Evolutionary conservation across 2,888 invertebrate genomes (phyloP), one percentile per base, ranked within the genome.

Genomic region (Lepidocyrtoides sp.): DNA sequence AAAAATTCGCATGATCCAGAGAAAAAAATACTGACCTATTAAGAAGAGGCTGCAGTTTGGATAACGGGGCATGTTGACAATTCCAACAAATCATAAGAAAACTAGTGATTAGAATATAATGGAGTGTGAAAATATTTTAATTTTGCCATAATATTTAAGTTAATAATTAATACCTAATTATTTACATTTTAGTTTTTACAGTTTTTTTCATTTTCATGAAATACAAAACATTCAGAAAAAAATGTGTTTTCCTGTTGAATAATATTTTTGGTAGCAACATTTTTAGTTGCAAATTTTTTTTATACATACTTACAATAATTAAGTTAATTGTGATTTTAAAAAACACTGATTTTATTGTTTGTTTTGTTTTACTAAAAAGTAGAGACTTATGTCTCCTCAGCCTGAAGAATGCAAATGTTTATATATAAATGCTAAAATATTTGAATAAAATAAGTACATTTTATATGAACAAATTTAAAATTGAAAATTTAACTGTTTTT

Each of bases 311-410:
- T 36, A n/a, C n/a, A n/a, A n/a, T n/a, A n/a, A n/a, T n/a, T n/a
- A n/a, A n/a, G 36, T 36, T 36, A 7, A 36, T 36, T 36, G 36
- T 7, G 7, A 7, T 36, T 57, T 26, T 4, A 60, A 7, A 26
- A 60, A 26, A 26, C 23, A 26, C 3, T 48, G 26, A 60, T 60
- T 4, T 14, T 48, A n/a, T 14, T 48, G 12, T 7, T 54, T 20
- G 2, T 54, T 20, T 51, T 8, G 14, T 51, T 51, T 51, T 51
- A 8, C 12, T 63, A 14, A 26, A 12, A 17, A 32, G 66, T 66
- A 66, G 66, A 66, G 66, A 66, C 20, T 66, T 66, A 26, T 66
- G n/a, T 66, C 66, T 66, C 66, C n/a, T n/a, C n/a, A n/a, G n/a
- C n/a, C n/a, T n/a, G n/a, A n/a, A n/a, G n/a, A 7, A 44, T 75